Base-by-base conservation (phyloP, 2,888 invertebrate species). In the Himalopsyche kuldschensis region DNA sequence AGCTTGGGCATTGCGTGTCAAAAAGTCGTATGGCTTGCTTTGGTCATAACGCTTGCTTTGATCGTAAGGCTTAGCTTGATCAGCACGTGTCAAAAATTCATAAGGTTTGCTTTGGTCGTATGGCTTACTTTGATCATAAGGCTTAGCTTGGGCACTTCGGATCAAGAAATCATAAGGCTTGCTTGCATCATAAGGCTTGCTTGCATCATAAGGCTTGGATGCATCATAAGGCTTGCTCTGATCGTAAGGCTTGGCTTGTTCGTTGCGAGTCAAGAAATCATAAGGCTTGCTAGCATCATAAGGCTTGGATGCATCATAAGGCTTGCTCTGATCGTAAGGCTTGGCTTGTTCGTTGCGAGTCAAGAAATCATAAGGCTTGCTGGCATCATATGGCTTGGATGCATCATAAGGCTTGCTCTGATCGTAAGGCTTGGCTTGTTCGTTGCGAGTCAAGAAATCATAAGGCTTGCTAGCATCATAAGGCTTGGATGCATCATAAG, bases 211-310 rank as follows among this genome's bases (percentile, higher is more conserved):
- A 41, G 82, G 79, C 79, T 82, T 82, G 79, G 17, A 27, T 20
- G 6, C 11, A 30, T 82, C 82, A 20, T 82, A 82, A 10, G 82
- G 79, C 75, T 82, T 79, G 82, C 48, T 46, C 10, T 6, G 3
- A 32, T 82, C 82, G 41, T 82, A 82, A 17, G 82, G 75, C 79
- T 82, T 82, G 78, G n/a, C 69, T 30, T 24, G 10, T 5, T n/a
- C n/a, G n/a, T n/a, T n/a, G n/a, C n/a, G n/a, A n/a, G n/a, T n/a
- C n/a, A n/a, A n/a, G n/a, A n/a, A n/a, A 27, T 82, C 82, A 27
- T 82, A 82, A 24, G 82, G 78, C 46, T 82, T 82, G 75, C 24
- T n/a, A 30, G n/a, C n/a, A 55, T 82, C 82, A 30, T 82, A 82
- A 17, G 82, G 78, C 55, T 82, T 82, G 78, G 32, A 10, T 35